phyloP scores from a whole-genome alignment of 2,888 invertebrate species.

The Marronus borbonicus region DNA sequence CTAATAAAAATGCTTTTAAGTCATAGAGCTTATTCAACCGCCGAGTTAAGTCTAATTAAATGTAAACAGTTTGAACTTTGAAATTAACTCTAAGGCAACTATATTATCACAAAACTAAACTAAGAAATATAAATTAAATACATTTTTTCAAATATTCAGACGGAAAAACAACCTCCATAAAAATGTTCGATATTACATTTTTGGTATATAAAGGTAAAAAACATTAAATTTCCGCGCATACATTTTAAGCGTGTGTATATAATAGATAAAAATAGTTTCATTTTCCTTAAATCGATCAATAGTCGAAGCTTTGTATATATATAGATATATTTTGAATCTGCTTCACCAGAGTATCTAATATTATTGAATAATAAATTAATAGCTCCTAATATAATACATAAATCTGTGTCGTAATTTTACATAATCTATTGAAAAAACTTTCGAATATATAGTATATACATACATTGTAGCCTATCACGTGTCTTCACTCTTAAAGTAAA shows the following conservation, averaged over 20 bases:
- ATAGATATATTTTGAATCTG: slow-evolving; percentile 5
- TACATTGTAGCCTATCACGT: too few relatives aligned
- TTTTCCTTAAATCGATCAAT: neutral
- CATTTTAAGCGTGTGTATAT: slow-evolving; percentile 18
- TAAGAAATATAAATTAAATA: neutral
- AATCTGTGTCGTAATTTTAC: too few relatives aligned
- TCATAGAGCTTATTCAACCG: too few relatives aligned
- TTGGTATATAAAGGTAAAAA: slow-evolving; percentile 21
- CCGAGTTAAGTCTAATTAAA: too few relatives aligned
- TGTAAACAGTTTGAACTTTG: too few relatives aligned
- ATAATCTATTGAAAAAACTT: too few relatives aligned
- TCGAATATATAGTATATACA: too few relatives aligned
- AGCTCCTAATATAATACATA: neutral
- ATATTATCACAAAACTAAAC: too few relatives aligned
- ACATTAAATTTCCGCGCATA: neutral
- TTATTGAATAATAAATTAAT: slow-evolving; percentile 11
- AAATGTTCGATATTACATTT: neutral
- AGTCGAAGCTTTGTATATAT: neutral
- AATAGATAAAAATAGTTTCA: slow-evolving; percentile 12
- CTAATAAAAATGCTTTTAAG: too few relatives aligned
- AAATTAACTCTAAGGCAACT: too few relatives aligned
- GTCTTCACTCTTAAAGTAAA: too few relatives aligned
- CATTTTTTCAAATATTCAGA: neutral
- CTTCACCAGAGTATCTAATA: slow-evolving; percentile 22
- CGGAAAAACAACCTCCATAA: neutral